These are phyloP conservation scores for Halictus ligatus DNA, from an alignment of 2,888 invertebrate genomes.

Conservation along the genomic window DNA sequence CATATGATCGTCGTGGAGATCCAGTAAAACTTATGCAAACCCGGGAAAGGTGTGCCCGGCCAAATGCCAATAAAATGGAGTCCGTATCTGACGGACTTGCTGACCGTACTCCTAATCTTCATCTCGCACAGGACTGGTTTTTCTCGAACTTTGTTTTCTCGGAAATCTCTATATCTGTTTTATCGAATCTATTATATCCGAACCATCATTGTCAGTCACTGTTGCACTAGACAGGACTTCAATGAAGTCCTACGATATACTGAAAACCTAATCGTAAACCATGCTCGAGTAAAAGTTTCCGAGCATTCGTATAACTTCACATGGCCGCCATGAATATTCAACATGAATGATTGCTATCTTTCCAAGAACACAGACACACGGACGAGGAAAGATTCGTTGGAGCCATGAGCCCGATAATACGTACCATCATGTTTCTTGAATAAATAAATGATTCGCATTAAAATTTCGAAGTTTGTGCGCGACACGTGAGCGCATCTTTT, in stretches of 20 bases:
- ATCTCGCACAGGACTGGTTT: background rate
- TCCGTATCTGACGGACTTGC: background rate
- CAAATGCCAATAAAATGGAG: constrained; percentile 2
- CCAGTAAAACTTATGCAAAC: constrained; percentile 6
- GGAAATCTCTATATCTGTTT: too few species aligned
- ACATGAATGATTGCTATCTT: background rate
- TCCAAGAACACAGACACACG: background rate
- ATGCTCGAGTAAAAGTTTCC: background rate
- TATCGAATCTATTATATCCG: background rate
- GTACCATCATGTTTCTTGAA: background rate
- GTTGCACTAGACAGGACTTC: background rate
- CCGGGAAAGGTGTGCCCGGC: background rate
- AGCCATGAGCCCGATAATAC: background rate
- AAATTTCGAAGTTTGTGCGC: background rate
- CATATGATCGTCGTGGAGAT: background rate
- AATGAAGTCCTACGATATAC: background rate
- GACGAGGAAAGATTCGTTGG: background rate
- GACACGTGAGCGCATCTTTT: background rate
- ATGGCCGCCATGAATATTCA: background rate
- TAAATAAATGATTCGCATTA: background rate
- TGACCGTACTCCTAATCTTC: background rate
- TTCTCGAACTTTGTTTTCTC: background rate
- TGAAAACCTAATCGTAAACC: background rate
- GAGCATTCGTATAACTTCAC: background rate
- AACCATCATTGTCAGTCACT: background rate